Evolutionary conservation across 2,888 invertebrate species (phyloP).

Genomic region (Phaonia tiefii): DNA sequence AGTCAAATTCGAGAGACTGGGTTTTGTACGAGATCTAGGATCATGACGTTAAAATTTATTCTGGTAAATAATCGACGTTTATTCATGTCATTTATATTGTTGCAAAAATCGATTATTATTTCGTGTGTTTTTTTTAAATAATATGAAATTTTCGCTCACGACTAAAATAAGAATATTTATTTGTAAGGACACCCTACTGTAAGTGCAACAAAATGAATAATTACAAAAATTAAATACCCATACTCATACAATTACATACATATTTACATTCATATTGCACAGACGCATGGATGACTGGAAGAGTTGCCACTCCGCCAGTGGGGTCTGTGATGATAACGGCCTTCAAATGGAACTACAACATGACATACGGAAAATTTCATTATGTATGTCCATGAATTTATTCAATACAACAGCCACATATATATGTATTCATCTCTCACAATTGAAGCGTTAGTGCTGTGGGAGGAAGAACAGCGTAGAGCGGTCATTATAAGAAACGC

Average conservation of each 20-base stretch:
- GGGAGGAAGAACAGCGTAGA: neutral
- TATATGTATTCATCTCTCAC: neutral
- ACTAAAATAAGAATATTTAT: no score
- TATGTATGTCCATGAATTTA: conserved; percentile 15
- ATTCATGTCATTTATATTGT: no score
- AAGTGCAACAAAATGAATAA: conserved; percentile 36
- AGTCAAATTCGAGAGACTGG: no score
- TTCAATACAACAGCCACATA: neutral
- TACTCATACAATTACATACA: neutral
- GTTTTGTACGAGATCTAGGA: no score
- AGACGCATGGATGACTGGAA: neutral
- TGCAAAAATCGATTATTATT: no score
- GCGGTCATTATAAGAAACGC: neutral
- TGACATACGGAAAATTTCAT: conserved; percentile 40
- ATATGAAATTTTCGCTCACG: no score
- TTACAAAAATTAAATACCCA: conserved; percentile 37
- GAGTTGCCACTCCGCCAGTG: neutral
- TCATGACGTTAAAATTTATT: no score
- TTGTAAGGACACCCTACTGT: no score
- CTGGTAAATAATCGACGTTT: no score
- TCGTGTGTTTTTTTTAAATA: no score
- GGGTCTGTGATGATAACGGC: conserved; percentile 34
- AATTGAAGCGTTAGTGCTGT: neutral
- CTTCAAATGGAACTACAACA: conserved; percentile 43
- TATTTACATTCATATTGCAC: neutral